Evolutionary conservation across 37 sponge, comb jelly and placozoan species (phyloP), one percentile per base, ranked within the genome.

Genomic region (Chondrosia reniformis): DNA sequence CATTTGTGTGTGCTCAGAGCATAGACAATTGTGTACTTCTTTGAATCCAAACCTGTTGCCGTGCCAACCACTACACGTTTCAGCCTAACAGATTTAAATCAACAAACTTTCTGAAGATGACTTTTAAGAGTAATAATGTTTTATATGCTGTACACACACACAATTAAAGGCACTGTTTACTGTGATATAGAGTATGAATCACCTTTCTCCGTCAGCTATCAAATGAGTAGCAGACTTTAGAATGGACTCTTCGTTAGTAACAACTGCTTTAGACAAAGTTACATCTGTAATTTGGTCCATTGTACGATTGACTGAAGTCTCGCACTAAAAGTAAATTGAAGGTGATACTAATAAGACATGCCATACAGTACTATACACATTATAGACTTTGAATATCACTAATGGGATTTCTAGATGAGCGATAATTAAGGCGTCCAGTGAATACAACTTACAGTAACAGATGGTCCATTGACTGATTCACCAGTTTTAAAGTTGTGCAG

Each of bases 41-140:
- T 33, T 1, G 78, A 80, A 57, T 79, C 78, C 22, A 87, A 19
- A 34, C 27, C 78, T 15, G 39, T 56, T 0, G 83, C 78, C 21
- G 58, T 46, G 58, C 76, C 84, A 8, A 91, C 92, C 33, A 45
- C 81, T 3, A 93, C 57, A 57, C 79, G 82, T 42, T 63, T 34
- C 45, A 93, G 86, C 56, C 73, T 49, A n/a, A n/a, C n/a, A n/a
- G n/a, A n/a, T n/a, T n/a, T n/a, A n/a, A n/a, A n/a, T n/a, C n/a
- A n/a, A n/a, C n/a, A n/a, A n/a, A n/a, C n/a, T n/a, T n/a, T n/a
- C n/a, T n/a, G n/a, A n/a, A n/a, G n/a, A n/a, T n/a, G n/a, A n/a
- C n/a, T n/a, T n/a, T n/a, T n/a, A n/a, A n/a, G n/a, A n/a, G n/a
- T n/a, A n/a, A n/a, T n/a, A n/a, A n/a, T n/a, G n/a, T n/a, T n/a